Conservation (phyloP, 2,888 invertebrate genomes). For the Drosophila algonquin region DNA sequence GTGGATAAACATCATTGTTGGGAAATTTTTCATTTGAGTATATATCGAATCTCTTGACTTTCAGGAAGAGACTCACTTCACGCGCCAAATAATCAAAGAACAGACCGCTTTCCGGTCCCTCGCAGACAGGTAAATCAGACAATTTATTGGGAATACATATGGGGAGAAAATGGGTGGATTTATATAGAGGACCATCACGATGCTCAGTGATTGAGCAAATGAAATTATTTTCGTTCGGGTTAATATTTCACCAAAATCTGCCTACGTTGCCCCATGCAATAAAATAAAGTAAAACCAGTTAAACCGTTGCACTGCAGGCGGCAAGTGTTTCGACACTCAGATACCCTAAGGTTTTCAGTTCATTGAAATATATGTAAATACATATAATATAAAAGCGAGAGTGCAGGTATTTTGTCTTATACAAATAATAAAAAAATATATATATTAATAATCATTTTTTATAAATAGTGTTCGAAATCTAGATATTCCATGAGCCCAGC, state of each 20-base stretch:
- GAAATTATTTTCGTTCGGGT: conserved; percentile 8
- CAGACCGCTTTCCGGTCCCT: background rate
- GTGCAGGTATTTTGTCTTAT: too few relatives aligned
- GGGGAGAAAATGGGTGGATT: background rate
- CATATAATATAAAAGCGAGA: too few relatives aligned
- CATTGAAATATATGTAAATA: background rate
- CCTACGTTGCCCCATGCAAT: background rate
- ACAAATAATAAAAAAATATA: too few relatives aligned
- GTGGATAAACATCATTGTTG: conserved; percentile 17
- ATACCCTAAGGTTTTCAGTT: background rate
- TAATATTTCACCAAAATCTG: conserved; percentile 1
- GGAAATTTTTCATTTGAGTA: conserved; percentile 5
- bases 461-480: background rate
- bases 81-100: conserved; percentile 33
- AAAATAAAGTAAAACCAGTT: background rate
- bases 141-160: conserved; percentile 15
- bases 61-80: conserved; percentile 28
- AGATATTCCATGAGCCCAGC: background rate
- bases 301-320: background rate
- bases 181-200: conserved; percentile 12
- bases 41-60: background rate
- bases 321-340: background rate
- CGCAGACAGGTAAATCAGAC: conserved; percentile 40
- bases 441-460: too few relatives aligned
- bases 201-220: conserved; percentile 7